phyloP scores from a whole-genome alignment of 23 tunicate genomes.

The Diplosoma virens region DNA sequence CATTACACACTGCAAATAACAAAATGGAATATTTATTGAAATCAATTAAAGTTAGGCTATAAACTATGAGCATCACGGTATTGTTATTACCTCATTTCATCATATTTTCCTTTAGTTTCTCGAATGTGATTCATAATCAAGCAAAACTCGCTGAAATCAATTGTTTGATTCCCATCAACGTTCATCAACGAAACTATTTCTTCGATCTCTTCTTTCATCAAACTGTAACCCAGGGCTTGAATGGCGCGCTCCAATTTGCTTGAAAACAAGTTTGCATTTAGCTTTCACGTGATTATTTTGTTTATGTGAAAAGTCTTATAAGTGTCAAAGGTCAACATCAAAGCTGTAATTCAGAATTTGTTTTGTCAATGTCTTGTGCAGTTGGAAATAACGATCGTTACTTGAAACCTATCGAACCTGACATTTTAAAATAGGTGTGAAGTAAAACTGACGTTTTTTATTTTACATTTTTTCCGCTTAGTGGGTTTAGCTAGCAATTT shows the following conservation, averaged over 20 bases:
- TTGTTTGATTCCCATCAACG: constrained; percentile 67
- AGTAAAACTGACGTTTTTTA: no score
- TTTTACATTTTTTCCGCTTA: no score
- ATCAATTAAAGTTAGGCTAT: no score
- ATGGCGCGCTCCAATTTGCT: constrained; percentile 75
- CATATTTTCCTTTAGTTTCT: constrained; percentile 44
- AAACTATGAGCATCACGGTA: no score
- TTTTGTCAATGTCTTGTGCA: no score
- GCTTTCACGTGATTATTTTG: background rate
- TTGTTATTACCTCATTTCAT: constrained; percentile 66
- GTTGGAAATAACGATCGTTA: no score
- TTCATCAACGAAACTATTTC: constrained; percentile 65
- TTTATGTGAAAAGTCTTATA: background rate
- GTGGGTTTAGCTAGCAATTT: no score
- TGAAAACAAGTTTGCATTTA: background rate
- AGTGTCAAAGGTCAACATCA: no score
- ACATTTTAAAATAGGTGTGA: no score
- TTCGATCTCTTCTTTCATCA: constrained; percentile 36
- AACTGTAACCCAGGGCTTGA: constrained; percentile 65
- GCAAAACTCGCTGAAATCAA: constrained; percentile 84
- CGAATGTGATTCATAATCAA: constrained; percentile 59
- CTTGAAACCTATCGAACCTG: no score
- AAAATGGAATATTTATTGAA: no score
- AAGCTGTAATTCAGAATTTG: background rate
- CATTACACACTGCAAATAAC: no score